Conservation (phyloP, 1,140 invertebrate species). For the Drosophila simulans region DNA sequence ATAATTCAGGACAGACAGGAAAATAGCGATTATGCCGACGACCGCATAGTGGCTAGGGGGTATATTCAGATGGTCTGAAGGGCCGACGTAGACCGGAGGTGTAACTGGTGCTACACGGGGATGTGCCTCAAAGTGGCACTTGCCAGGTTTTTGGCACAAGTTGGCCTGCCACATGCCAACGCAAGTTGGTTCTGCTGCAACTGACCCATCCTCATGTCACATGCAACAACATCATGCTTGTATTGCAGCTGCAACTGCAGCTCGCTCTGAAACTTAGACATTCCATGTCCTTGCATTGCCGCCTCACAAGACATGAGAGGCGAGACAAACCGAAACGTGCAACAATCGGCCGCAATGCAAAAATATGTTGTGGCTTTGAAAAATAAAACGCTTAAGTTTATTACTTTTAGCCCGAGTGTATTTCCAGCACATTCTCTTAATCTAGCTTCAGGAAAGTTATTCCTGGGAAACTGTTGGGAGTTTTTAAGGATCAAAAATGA, state of each 20-base stretch:
- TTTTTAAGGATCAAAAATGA: too few relatives aligned
- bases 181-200: constrained; percentile 22
- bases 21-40: constrained; percentile 53
- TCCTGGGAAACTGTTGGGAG: too few relatives aligned
- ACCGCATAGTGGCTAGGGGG: constrained; percentile 13
- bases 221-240: constrained; percentile 18
- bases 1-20: constrained; percentile 61
- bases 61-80: not conserved
- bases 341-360: too few relatives aligned
- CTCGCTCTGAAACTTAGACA: constrained; percentile 62
- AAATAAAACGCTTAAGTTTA: too few relatives aligned
- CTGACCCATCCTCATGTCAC: constrained; percentile 17
- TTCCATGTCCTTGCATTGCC: constrained; percentile 40
- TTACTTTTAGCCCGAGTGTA: too few relatives aligned
- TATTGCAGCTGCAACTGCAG: constrained; percentile 30
- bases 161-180: constrained; percentile 43
- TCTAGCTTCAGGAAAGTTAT: too few relatives aligned
- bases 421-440: too few relatives aligned
- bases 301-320: not conserved
- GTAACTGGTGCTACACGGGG: constrained; percentile 66
- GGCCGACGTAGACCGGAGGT: not conserved
- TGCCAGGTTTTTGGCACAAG: constrained; percentile 74
- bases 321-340: too few relatives aligned
- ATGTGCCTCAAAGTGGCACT: constrained; percentile 72
- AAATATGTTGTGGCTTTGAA: too few relatives aligned